Base-by-base conservation (phyloP, 2,797 vertebrate species). In the Squalus acanthias region DNA sequence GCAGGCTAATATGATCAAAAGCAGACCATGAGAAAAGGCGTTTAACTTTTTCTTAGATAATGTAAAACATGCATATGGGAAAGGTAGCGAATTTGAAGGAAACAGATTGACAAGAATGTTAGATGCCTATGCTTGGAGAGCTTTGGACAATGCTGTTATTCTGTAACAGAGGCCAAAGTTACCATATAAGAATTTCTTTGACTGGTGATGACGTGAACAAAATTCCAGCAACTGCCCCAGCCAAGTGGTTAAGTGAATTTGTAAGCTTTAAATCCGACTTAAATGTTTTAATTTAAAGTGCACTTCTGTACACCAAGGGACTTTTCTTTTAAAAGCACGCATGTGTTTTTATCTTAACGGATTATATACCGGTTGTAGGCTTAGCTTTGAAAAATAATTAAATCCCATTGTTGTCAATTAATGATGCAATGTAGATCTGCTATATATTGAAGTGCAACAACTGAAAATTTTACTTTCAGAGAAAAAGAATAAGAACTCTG, bases 181-280 rank as follows among this genome's bases (percentile, higher is more conserved):
- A 72, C 24, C 46, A 57, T 29, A 63, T 57, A 24, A 76, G 60
- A 95, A 74, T 53, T 29, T 1, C 46, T 72, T 74, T 2, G 7
- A 76, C 94, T 60, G 15, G 33, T 65, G 57, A 92, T n/a, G 70
- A 20, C 57, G 26, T 57, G 46, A 76, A 95, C 24, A 95, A 95
- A 95, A 50, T 70, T 57, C 15, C 12, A 33, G 12, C 10, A 33
- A 74, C 5, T 95, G 46, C 24, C 22, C 26, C 15, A 76, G 69
- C 50, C 70, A 95, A 12, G 50, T 95, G 50, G 26, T 95, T 65
- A 57, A 74, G 46, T 95, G 24, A 95, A 95, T 95, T 95, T 95
- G 24, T 95, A 74, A 95, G 94, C 70, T 57, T 76, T 60, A 74
- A 95, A 33, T 74, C 39, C 6, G 5, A 95, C 15, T 95, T 74